Evolutionary conservation across 2,113 vertebrate genomes (phyloP), one percentile per base, ranked within the genome.

Genomic region (Cavia aperea): DNA sequence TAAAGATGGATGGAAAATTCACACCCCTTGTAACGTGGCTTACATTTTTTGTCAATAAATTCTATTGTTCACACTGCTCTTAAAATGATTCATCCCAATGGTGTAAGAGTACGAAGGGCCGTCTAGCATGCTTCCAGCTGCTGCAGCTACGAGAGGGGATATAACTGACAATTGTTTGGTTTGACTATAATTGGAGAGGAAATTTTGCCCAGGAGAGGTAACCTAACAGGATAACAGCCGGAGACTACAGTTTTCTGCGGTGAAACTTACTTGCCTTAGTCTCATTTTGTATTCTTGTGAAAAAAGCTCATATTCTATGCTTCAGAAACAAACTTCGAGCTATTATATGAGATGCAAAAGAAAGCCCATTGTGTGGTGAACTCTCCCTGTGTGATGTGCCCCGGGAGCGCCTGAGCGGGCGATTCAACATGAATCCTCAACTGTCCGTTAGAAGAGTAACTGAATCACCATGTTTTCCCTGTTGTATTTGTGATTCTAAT

Each of bases 141-240:
- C 86, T 83, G 39, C 9, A 72, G 49, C 51, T 70, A 49, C 46
- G 65, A 60, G 68, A 65, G 70, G 56, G 15, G 7, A 90, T 36
- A 79, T 68, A 93, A 94, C 21, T 90, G 94, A 93, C 62, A 82
- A 92, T 31, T 26, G 29, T 23, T 92, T 70, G 31, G 70, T 78
- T 51, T 86, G 82, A 70, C 33, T 46, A 39, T 81, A 89, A 95
- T 78, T 91, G 68, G 60, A 92, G 92, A 78, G 10, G 83, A 88
- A 68, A 63, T 26, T 33, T 81, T 94, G 49, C 70, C 75, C 43
- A 56, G 33, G 39, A 95, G 78, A 93, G 54, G 86, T 54, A 56
- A 62, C 16, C 56, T 93, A 90, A 88, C 21, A 75, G 60, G 62
- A 62, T 93, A 85, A 92, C 46, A 66, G 58, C 65, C 79, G 95